These are phyloP conservation scores for Noctua pronuba DNA, from an alignment of 2,888 invertebrate genomes.

Conservation along the genomic window DNA sequence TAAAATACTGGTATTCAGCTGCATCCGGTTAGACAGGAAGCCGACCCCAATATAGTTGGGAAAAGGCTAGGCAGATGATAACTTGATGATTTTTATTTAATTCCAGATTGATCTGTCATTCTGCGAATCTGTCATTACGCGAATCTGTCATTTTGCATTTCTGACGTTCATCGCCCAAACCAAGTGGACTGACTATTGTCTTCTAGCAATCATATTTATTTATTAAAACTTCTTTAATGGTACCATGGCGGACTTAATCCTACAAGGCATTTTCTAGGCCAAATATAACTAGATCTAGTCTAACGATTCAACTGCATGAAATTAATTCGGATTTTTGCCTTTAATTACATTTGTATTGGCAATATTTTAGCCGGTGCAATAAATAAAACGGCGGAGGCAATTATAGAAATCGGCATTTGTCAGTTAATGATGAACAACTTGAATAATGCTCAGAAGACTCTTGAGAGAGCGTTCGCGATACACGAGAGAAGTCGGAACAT, in stretches of 20 bases:
- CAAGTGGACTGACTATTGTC: no score
- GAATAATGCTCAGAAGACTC: conserved; percentile 87
- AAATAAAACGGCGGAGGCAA: conserved; percentile 87
- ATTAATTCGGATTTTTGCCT: background rate
- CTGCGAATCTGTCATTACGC: no score
- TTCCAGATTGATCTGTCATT: no score
- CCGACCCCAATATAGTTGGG: no score
- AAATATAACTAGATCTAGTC: background rate
- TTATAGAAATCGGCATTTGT: conserved; percentile 89
- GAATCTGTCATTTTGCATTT: no score
- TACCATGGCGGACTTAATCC: background rate
- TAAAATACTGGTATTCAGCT: no score
- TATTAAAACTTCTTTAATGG: background rate
- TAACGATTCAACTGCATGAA: background rate
- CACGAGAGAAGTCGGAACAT: conserved; percentile 78
- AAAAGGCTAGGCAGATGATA: no score
- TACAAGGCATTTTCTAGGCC: background rate
- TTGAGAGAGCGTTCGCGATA: conserved; percentile 86
- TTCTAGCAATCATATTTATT: background rate
- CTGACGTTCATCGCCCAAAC: no score
- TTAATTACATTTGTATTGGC: background rate
- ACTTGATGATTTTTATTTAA: no score
- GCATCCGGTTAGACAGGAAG: no score
- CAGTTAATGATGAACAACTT: conserved; percentile 86
- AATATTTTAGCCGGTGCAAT: conserved; percentile 82